Base-by-base conservation (phyloP, 2,888 invertebrate species). In the Chymomyza caudatula region DNA sequence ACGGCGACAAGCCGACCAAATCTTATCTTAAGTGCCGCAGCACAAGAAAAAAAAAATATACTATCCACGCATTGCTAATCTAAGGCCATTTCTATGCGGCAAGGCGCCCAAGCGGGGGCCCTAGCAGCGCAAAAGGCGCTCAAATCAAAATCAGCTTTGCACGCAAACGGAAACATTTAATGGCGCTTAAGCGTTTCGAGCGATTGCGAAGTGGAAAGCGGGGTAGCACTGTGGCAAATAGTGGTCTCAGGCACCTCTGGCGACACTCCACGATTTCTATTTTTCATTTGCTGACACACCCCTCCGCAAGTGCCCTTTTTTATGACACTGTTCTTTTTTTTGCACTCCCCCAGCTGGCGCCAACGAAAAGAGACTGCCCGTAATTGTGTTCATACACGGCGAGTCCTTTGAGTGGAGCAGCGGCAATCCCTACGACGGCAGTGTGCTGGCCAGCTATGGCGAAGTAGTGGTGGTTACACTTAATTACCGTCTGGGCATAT, bases 361-460 rank as follows among this genome's bases (percentile, higher is more conserved):
- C 52, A 88, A 86, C 68, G 91, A 91, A 69, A 91, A 90, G 76
- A 91, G 90, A 83, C 82, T 91, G 63, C 91, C 91, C 13, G 91
- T 91, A 63, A 90, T 90, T 73, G 90, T 91, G 61, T 91, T 91
- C 79, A 88, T 91, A 75, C 90, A 90, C 78, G 90, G 90, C 62
- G 90, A 90, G 89, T 96, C 96, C 60, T 97, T 96, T 90, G 97
- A 97, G 87, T 98, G 97, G 95, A 98, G 97, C 89, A 96, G 97
- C 57, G 98, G 98, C 73, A 98, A 98, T 91, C 96, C 97, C 4
- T 98, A 98, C 91, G 98, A 99, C 89, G 98, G 98, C 63, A 96
- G 97, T 73, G 96, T 98, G 54, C 92, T 99, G 70, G 96, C 98
- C 54, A 96, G 97, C 88, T 97, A 97, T 89, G 97, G 95, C 20